Evolutionary conservation across 2,113 vertebrate species (phyloP), one percentile per base, ranked within the genome.

Genomic region (Microcebus lehilahytsara): DNA sequence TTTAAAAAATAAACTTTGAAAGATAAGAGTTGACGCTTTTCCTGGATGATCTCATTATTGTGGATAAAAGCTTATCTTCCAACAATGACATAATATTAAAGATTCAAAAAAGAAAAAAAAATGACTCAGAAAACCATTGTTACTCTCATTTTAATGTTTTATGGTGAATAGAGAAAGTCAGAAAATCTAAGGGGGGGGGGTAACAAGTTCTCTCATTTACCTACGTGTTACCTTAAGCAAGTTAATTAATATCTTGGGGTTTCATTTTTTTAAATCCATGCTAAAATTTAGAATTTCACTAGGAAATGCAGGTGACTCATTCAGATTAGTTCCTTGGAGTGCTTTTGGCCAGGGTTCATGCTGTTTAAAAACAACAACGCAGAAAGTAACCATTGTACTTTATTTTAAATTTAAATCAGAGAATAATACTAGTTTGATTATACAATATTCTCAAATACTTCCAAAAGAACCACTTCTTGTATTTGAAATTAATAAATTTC

Each of bases 341-440:
- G 92, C 62, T 96, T 93, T 74, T 85, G 91, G 85, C 86, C 83
- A 71, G 49, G 69, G 62, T 79, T 93, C 95, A 83, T 60, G 83
- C 95, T 94, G 91, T 83, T 97, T 81, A 37, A 96, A 95, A 93
- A 98, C 96, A 97, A 91, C 64, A 92, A 94, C 53, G 93, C 46
- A 60, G 79, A 91, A 96, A 96, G 69, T 84, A 93, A 62, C 67
- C 85, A 91, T 58, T 93, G 49, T 78, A 60, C 60, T 87, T 92
- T 96, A 94, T 92, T 97, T 96, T 89, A 92, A 84, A 95, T 95
- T 94, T 75, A 96, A 95, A 95, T 89, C 64, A 89, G 84, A 95
- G n/a, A 98, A 95, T 83, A 97, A 86, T 91, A 34, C 25, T 46
- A 56, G 58, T 84, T 93, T 96, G 86, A 97, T 96, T 91, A 85